Base-by-base conservation (phyloP, 2,113 vertebrate genomes). In the Labeo rohita region DNA sequence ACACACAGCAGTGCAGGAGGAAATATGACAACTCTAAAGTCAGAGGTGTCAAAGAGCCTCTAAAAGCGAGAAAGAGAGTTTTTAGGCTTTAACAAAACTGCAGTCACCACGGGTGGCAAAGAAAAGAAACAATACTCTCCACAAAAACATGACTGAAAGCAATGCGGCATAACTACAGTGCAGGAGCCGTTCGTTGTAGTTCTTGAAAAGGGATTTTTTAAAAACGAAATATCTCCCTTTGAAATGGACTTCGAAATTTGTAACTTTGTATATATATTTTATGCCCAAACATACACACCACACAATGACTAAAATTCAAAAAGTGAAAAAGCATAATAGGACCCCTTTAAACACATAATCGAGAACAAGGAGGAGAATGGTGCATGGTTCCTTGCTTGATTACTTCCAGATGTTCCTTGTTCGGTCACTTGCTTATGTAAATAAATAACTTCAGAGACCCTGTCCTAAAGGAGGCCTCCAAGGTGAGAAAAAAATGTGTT, bases 141-240 rank as follows among this genome's bases (percentile, higher is more conserved):
- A 50, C 49, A 39, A 66, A 73, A 73, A 54, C 73, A 28, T 59
- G n/a, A 83, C 72, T 66, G 76, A 73, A 81, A 80, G 34, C n/a
- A 63, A 21, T 23, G 16, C 45, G 47, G 61, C 74, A 36, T 84
- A 21, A 36, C 74, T 18, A 23, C 18, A 11, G 54, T 28, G 73
- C 28, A 80, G 39, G 2, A 28, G 28, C 28, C 28, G 28, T 28
- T 28, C 28, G 28, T 28, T 28, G 28, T 28, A 28, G 28, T 28
- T 28, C 28, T 28, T 28, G 28, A 28, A 28, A 28, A 28, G 28
- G 28, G 28, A 28, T 28, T 28, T 28, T 28, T 28, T 28, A 28
- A 28, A 28, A 28, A 28, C 28, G 28, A 28, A 28, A 28, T 28
- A 28, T 28, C 28, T 28, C 28, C 28, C 28, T 28, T 28, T 28